These are phyloP conservation scores for Myotis daubentonii DNA, from an alignment of 2,797 vertebrate species.

Conservation along the genomic window DNA sequence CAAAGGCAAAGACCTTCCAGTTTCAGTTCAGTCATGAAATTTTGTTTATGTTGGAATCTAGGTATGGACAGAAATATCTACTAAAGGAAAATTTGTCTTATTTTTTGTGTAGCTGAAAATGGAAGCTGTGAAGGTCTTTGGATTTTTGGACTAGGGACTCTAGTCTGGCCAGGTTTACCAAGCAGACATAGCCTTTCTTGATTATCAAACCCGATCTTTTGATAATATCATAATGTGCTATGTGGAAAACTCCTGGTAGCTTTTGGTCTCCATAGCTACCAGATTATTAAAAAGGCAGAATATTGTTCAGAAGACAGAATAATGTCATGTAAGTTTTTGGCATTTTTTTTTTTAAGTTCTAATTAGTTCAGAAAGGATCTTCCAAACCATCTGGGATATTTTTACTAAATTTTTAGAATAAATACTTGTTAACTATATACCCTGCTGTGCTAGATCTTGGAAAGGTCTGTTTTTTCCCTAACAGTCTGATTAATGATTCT, in stretches of 20 bases:
- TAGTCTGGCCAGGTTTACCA: constrained; percentile 50
- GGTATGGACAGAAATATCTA: constrained; percentile 49
- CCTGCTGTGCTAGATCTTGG: background rate
- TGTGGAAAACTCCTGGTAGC: constrained; percentile 83
- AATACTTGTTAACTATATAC: background rate
- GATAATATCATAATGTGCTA: constrained; percentile 74
- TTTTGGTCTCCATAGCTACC: constrained; percentile 90
- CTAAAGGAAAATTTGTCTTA: constrained; percentile 15
- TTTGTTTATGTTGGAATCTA: constrained; percentile 46
- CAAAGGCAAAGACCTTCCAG: background rate
- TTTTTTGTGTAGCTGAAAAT: constrained; percentile 25
- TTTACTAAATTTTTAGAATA: constrained; percentile 14
- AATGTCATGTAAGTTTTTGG: background rate
- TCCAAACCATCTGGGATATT: background rate
- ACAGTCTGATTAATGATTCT: background rate
- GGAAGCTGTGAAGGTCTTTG: constrained; percentile 40
- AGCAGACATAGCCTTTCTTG: constrained; percentile 63
- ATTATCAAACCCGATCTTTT: constrained; percentile 70
- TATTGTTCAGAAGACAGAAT: constrained; percentile 31
- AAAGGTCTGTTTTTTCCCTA: background rate
- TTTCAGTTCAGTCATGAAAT: constrained; percentile 62
- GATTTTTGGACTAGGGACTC: background rate
- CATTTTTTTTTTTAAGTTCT: constrained; percentile 49
- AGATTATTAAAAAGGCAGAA: constrained; percentile 71
- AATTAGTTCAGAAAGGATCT: constrained; percentile 8